Conservation (phyloP, 2,113 vertebrate genomes). For the Trochalopteron elliotii region DNA sequence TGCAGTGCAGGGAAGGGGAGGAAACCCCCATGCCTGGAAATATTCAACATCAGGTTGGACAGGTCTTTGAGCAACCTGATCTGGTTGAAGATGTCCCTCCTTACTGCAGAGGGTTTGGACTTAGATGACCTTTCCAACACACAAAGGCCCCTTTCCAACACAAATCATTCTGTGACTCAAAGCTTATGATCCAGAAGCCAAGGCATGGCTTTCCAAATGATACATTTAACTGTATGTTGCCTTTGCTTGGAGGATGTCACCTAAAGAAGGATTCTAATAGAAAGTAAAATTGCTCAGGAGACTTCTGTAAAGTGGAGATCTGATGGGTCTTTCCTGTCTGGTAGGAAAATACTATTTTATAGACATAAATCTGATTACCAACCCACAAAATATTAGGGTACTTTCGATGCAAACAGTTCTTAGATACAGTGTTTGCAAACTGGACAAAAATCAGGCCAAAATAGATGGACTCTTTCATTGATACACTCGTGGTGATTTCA, state of each 20-base stretch:
- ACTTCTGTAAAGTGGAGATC: not conserved
- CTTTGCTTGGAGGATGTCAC: not conserved
- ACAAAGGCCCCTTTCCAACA: not conserved
- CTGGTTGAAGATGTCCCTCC: not conserved
- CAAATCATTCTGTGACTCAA: not conserved
- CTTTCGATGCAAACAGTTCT: not conserved
- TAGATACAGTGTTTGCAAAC: not conserved
- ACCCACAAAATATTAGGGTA: not conserved
- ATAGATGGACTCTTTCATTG: not conserved
- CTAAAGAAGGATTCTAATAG: not conserved
- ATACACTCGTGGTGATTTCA: not conserved
- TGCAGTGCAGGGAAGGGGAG: not conserved
- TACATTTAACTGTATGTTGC: not conserved
- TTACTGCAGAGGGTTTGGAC: not conserved
- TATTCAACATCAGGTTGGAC: rapidly evolving
- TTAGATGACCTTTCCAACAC: not conserved
- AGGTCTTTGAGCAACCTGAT: not conserved
- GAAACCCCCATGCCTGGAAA: not conserved
- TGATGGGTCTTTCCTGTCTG: not conserved
- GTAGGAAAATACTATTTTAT: not conserved
- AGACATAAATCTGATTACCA: not conserved
- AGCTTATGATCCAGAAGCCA: not conserved
- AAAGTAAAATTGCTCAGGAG: not conserved
- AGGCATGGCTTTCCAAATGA: not conserved
- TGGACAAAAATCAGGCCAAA: not conserved